These are phyloP conservation scores for Apodemus speciosus DNA, from an alignment of 2,113 vertebrate genomes.

Conservation along the genomic window DNA sequence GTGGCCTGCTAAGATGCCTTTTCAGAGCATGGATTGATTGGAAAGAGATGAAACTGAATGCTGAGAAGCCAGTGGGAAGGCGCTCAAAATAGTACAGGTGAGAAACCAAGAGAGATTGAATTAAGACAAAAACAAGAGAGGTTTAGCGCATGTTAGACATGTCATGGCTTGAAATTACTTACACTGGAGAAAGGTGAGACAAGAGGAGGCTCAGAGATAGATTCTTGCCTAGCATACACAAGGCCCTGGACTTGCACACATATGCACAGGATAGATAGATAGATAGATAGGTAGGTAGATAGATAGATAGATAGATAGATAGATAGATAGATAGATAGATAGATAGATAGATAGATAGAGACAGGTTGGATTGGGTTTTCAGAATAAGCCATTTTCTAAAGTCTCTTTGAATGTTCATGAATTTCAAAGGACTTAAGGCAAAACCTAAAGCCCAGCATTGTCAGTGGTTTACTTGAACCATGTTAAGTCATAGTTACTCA, in stretches of 20 bases:
- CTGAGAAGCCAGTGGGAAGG: conserved; percentile 48
- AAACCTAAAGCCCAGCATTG: conserved; percentile 32
- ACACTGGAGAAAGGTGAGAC: not conserved
- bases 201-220: not conserved
- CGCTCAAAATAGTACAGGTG: conserved; percentile 32
- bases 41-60: conserved; percentile 25
- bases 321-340: no score
- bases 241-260: not conserved
- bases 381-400: conserved; percentile 29
- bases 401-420: conserved; percentile 31
- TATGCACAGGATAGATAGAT: no score
- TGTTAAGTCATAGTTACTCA: not conserved
- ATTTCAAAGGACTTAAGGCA: not conserved
- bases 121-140: conserved; percentile 22
- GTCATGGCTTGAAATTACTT: conserved; percentile 23
- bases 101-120: conserved; percentile 42
- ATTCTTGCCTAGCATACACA: not conserved
- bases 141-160: not conserved
- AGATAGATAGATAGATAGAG: no score
- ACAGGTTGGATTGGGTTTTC: not conserved
- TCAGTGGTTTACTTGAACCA: conserved; percentile 50
- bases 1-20: not conserved
- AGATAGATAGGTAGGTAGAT: no score
- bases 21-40: conserved; percentile 37
- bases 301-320: no score